Base-by-base conservation (phyloP, 1,140 invertebrate species). In the Leptestheria dahalacensis region DNA sequence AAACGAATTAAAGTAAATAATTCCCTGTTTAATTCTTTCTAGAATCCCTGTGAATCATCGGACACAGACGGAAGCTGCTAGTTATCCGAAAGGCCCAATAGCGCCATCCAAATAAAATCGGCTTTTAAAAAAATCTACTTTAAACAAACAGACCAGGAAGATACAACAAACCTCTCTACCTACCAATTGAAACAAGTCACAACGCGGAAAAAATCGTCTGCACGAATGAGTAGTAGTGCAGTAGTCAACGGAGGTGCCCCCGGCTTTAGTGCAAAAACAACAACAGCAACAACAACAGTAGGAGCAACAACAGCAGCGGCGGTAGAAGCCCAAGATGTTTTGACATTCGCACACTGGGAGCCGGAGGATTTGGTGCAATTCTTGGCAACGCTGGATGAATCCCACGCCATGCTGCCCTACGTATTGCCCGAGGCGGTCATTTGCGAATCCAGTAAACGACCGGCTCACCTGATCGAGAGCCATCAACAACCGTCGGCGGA, bases 361-460 rank as follows among this genome's bases (percentile, higher is more conserved):
- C 53, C 53, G 23, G 53, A 55, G 18, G 53, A 55, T 18, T 55
- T 55, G 53, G 53, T 55, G 11, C 53, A 55, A 20, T 29, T 55
- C 12, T 18, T 55, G 53, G 53, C 53, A 55, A 55, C 53, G 10
- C 33, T 55, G 53, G 53, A 55, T 6, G 53, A 55, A 11, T 20
- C 6, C 33, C 33, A 41, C 15, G 33, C 33, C 33, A 41, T 41
- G 33, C 15, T 41, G 33, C 33, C 33, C 6, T 41, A 41, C 15
- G 33, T 41, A 9, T 15, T 41, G 15, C 33, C 33, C 6, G 6
- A 41, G 33, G 6, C 33, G 33, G 6, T 41, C 6, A 41, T 41
- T 41, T 6, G 33, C 33, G 6, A 41, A 15, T 41, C 15, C 33
- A n/a, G n/a, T n/a, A 41, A 41, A 41, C 33, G 6, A 41, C 33